phyloP scores from a whole-genome alignment of 2,113 vertebrate species.

The Suricata suricatta region DNA sequence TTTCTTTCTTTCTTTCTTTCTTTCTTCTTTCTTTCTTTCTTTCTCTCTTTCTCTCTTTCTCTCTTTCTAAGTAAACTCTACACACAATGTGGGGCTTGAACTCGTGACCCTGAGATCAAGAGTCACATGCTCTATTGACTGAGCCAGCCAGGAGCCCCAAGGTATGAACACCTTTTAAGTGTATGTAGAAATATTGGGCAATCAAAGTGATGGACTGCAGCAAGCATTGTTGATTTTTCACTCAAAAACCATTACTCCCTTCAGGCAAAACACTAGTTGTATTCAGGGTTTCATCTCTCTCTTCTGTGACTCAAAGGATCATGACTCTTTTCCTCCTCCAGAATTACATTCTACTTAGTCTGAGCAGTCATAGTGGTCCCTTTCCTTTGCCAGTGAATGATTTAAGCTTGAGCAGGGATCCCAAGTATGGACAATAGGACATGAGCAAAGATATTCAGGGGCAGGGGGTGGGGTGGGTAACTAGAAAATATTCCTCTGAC shows the following conservation, averaged over 20 bases:
- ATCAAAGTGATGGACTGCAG: background rate
- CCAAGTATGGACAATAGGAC: background rate
- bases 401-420: background rate
- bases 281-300: background rate
- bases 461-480: too few species aligned
- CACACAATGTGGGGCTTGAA: too few species aligned
- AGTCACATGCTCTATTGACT: too few species aligned
- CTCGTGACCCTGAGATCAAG: too few species aligned
- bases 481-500: background rate
- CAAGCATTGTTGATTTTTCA: background rate
- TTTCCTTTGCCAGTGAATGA: background rate
- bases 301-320: background rate
- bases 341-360: background rate
- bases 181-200: background rate
- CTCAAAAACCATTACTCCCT: background rate
- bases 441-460: background rate
- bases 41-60: background rate
- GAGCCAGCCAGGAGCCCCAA: background rate
- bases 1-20: background rate
- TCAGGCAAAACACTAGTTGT: background rate
- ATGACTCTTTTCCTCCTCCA: background rate
- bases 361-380: background rate
- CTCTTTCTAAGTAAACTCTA: too few species aligned
- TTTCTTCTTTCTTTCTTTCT: too few species aligned
- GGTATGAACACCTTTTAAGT: background rate